Percentiles rank a stretch among this genome's conserved stretches.
Evolutionary conservation across 2,888 invertebrate genomes (phyloP).

Genomic region (Pseudoips prasinana): DNA sequence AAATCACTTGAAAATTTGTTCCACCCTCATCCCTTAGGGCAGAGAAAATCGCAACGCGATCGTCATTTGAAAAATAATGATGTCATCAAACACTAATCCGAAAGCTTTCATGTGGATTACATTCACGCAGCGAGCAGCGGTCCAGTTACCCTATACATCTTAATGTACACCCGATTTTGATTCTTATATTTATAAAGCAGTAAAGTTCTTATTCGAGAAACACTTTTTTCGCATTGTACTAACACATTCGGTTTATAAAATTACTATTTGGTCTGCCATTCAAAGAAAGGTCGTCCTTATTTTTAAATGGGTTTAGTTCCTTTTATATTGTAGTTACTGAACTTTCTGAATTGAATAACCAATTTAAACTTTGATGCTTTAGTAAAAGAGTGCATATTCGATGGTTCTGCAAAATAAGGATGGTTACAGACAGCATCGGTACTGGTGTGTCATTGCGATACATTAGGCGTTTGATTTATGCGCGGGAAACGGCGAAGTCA

Average conservation of each 20-base stretch:
- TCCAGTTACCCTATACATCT: constrained; percentile 5
- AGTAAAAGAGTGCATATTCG: constrained; percentile 31
- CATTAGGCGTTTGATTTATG: constrained; percentile 79
- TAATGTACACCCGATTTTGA: constrained; percentile 19
- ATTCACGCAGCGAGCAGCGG: constrained; percentile 39
- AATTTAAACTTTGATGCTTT: constrained; percentile 3
- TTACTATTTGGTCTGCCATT: too few relatives aligned
- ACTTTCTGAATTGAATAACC: too few relatives aligned
- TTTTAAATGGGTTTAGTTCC: too few relatives aligned
- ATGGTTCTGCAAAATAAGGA: constrained; percentile 38
- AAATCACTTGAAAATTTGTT: constrained; percentile 59
- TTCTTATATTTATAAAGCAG: constrained; percentile 27
- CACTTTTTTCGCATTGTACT: constrained; percentile 25
- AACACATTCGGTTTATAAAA: constrained; percentile 15
- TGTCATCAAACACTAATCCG: constrained; percentile 81
- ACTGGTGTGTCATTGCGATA: constrained; percentile 73
- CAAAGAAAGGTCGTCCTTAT: too few relatives aligned
- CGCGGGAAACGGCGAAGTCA: constrained; percentile 71
- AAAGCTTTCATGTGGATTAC: constrained; percentile 82
- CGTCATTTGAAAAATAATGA: constrained; percentile 79
- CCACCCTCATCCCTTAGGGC: constrained; percentile 52
- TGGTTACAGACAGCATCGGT: constrained; percentile 44
- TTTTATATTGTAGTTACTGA: too few relatives aligned
- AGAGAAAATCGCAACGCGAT: constrained; percentile 72
- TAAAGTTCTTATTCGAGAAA: too few relatives aligned